Evolutionary conservation across 2,113 vertebrate genomes (phyloP).

Genomic region (Nothobranchius furzeri): DNA sequence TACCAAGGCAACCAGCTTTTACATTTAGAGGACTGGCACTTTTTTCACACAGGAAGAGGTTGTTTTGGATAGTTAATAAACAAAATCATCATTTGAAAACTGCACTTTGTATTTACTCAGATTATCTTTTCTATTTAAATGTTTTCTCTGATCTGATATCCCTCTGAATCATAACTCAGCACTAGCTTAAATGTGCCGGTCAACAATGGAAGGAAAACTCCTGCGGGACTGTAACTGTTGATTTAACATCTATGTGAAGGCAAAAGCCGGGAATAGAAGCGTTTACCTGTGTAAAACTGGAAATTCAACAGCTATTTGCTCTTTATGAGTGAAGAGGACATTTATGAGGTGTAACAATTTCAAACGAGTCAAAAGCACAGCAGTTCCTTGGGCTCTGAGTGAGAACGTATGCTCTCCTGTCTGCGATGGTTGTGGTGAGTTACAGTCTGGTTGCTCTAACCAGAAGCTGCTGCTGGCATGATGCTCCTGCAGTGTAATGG

Average conservation of each 20-base stretch:
- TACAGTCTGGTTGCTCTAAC: background rate
- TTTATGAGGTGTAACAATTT: conserved; percentile 47
- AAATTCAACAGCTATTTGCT: conserved; percentile 40
- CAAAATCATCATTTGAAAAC: no score
- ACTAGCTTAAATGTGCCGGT: background rate
- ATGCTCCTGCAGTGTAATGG: background rate
- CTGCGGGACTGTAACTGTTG: background rate
- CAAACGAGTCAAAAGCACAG: conserved; percentile 18
- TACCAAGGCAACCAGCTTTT: background rate
- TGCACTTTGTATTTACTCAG: no score
- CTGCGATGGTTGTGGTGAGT: conserved; percentile 15
- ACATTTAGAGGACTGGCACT: no score
- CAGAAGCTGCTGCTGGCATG: conserved; percentile 11
- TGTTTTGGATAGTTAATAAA: no score
- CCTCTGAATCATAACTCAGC: background rate
- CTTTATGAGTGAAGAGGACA: conserved; percentile 39
- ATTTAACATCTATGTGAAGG: background rate
- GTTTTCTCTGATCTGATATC: no score
- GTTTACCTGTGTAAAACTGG: conserved; percentile 3
- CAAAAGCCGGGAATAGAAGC: background rate
- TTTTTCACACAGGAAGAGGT: no score
- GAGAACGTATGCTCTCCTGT: conserved; percentile 2
- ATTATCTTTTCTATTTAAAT: no score
- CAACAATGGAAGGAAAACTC: background rate
- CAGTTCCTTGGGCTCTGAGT: background rate